Conservation (phyloP, 2,113 vertebrate genomes). For the Pseudorhombus dupliciocellatus region DNA sequence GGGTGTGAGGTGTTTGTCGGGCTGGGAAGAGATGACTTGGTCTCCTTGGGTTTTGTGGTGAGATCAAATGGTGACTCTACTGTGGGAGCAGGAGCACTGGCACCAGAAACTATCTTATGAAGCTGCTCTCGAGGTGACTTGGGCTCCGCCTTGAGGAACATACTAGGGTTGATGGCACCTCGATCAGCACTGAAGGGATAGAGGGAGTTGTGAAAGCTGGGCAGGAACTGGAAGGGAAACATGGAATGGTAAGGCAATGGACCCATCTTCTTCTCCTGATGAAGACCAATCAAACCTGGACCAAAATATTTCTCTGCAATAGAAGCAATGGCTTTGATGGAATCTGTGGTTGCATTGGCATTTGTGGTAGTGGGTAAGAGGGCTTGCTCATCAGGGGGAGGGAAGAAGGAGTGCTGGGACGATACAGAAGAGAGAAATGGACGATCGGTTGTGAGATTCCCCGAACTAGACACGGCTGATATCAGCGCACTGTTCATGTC, state of each 20-base stretch:
- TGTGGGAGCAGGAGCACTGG: conserved; percentile 70
- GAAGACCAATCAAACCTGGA: conserved; percentile 94
- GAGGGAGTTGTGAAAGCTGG: conserved; percentile 94
- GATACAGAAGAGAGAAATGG: conserved; percentile 84
- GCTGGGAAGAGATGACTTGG: conserved; percentile 79
- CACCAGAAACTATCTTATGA: conserved; percentile 84
- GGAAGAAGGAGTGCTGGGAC: conserved; percentile 94
- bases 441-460: conserved; percentile 81
- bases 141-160: conserved; percentile 96
- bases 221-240: conserved; percentile 97
- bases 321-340: conserved; percentile 98
- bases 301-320: conserved; percentile 99
- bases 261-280: conserved; percentile 97
- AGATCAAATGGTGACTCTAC: conserved; percentile 95
- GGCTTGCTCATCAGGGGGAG: conserved; percentile 94
- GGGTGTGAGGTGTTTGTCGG: conserved; percentile 79
- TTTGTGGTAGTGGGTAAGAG: conserved; percentile 86
- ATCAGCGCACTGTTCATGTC: conserved; percentile 79
- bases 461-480: conserved; percentile 80
- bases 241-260: conserved; percentile 94
- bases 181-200: conserved; percentile 91
- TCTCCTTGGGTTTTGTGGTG: conserved; percentile 95
- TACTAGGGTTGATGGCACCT: conserved; percentile 86
- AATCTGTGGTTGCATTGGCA: conserved; percentile 92
- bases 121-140: conserved; percentile 92